Percentiles rank a stretch among this genome's conserved stretches.
Evolutionary conservation across 2,888 invertebrate genomes (phyloP).

Genomic region (Alentia gelatinosa): DNA sequence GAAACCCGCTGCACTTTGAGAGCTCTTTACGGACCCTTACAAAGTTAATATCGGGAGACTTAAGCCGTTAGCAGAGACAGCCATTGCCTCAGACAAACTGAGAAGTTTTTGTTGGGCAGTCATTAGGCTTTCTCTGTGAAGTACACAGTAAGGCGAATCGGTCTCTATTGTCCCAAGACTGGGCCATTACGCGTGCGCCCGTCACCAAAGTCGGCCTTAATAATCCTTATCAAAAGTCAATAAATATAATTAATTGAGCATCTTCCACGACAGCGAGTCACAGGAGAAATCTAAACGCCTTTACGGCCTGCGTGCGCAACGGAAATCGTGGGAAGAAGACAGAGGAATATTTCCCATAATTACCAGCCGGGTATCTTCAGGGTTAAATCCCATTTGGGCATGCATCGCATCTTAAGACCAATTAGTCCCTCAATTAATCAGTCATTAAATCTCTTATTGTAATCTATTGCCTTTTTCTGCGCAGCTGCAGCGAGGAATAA

Average conservation of each 20-base stretch:
- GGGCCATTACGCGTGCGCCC: background rate
- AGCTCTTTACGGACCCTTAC: too few relatives aligned
- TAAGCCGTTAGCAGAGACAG: background rate
- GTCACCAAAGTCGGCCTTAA: background rate
- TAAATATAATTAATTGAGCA: slow-evolving; percentile 36
- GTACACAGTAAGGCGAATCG: background rate
- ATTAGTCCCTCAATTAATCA: slow-evolving; percentile 24
- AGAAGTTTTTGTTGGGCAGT: background rate
- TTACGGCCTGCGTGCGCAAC: background rate
- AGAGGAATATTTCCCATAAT: background rate
- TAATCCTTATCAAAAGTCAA: slow-evolving; percentile 27
- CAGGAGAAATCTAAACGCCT: background rate
- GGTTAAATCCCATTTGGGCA: background rate
- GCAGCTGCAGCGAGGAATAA: slow-evolving; percentile 34
- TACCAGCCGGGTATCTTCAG: background rate
- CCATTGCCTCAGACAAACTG: background rate
- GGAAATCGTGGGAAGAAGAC: background rate
- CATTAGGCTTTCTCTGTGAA: background rate
- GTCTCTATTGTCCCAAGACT: background rate
- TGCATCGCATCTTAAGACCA: background rate
- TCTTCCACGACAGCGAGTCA: background rate
- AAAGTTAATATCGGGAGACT: too few relatives aligned
- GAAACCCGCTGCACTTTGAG: too few relatives aligned
- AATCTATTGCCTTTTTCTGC: slow-evolving; percentile 32
- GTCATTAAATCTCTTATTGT: slow-evolving; percentile 24